Conservation (phyloP, 2,113 vertebrate species). For the Meles meles region DNA sequence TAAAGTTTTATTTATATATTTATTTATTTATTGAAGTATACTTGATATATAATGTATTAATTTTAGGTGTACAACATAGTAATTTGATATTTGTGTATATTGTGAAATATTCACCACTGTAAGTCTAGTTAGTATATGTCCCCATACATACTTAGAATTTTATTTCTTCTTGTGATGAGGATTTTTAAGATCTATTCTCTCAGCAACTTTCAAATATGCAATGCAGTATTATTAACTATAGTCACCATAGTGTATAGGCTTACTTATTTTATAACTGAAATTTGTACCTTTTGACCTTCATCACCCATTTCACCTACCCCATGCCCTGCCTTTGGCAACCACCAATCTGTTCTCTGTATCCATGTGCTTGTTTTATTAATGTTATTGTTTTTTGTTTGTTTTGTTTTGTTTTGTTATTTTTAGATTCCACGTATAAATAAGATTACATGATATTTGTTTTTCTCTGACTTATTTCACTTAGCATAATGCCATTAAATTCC, state of each 20-base stretch:
- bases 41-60: neutral
- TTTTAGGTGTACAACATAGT: neutral
- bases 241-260: neutral
- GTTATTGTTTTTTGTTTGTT: neutral
- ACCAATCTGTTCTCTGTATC: neutral
- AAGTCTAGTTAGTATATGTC: neutral
- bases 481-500: neutral
- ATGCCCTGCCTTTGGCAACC: neutral
- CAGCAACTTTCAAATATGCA: neutral
- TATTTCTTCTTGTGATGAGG: neutral
- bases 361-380: neutral
- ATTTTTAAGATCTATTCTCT: neutral
- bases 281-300: neutral
- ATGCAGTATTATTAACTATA: neutral
- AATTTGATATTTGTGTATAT: neutral
- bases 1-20: neutral
- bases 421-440: neutral
- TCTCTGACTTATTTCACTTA: neutral
- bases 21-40: neutral
- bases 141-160: neutral
- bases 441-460: neutral
- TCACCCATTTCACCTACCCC: neutral
- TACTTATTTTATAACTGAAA: neutral
- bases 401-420: neutral
- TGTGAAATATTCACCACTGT: neutral